These are phyloP conservation scores for Lophotriccus pileatus DNA, from an alignment of 2,797 vertebrate species.

Conservation along the genomic window DNA sequence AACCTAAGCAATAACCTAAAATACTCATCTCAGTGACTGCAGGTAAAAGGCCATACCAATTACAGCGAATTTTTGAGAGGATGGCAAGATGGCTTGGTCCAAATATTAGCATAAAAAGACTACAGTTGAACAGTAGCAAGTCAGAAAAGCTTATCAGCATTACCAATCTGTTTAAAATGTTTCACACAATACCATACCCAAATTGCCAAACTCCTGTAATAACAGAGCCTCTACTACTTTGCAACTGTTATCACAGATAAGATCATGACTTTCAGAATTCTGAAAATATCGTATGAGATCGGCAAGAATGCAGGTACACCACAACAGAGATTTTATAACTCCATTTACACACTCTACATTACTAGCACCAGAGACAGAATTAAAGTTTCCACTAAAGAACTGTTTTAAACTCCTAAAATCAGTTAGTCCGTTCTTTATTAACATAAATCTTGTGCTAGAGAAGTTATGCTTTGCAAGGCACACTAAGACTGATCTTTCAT, in stretches of 20 bases:
- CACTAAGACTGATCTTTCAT: neutral
- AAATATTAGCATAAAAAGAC: neutral
- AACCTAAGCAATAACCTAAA: neutral
- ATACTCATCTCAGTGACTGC: neutral
- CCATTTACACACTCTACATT: neutral
- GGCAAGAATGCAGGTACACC: neutral
- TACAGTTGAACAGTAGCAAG: neutral
- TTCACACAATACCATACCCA: neutral
- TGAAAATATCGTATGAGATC: neutral
- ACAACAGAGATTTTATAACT: neutral
- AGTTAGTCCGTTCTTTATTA: neutral
- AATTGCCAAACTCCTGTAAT: neutral
- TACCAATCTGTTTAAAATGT: neutral
- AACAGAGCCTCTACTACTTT: neutral
- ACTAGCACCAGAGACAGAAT: neutral
- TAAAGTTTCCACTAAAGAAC: neutral
- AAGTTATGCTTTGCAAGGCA: neutral
- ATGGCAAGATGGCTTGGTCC: neutral
- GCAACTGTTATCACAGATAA: neutral
- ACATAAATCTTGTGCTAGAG: neutral
- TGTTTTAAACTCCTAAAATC: neutral
- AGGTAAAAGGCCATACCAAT: neutral
- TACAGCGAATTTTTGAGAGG: neutral
- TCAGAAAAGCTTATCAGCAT: neutral
- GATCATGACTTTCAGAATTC: neutral